Percentiles rank a stretch among this genome's conserved stretches.
These are phyloP conservation scores for Acholoe squamosa DNA, from an alignment of 2,888 invertebrate species.

Conservation along the genomic window DNA sequence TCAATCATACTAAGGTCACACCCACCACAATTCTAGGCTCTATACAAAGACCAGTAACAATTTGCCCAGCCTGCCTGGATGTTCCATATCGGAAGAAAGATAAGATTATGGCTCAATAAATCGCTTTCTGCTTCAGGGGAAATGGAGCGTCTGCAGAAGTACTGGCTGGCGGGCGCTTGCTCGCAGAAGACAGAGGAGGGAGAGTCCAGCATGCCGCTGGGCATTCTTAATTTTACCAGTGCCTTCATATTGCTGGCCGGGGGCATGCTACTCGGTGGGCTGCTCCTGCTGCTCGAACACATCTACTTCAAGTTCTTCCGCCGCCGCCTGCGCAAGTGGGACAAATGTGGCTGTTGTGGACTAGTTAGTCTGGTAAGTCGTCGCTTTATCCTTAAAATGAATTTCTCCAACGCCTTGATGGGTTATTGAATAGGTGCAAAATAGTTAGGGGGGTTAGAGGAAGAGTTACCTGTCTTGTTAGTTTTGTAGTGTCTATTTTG, in stretches of 20 bases:
- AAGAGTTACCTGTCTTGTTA: too few species aligned
- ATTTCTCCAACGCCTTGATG: too few species aligned
- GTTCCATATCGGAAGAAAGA: too few species aligned
- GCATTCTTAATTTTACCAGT: conserved; percentile 93
- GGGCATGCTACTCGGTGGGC: conserved; percentile 94
- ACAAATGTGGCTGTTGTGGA: conserved; percentile 95
- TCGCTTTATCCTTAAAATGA: too few species aligned
- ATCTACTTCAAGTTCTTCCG: conserved; percentile 93
- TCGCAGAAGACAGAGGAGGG: conserved; percentile 91
- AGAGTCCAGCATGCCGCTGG: conserved; percentile 87
- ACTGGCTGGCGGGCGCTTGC: conserved; percentile 99
- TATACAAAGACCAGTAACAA: too few species aligned
- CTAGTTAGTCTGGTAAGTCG: conserved; percentile 93
- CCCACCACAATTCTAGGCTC: too few species aligned
- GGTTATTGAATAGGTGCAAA: too few species aligned
- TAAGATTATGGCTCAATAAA: neutral
- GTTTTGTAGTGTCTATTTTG: too few species aligned
- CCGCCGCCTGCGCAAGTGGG: conserved; percentile 83
- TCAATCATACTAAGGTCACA: too few species aligned
- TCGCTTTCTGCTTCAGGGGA: conserved; percentile 86
- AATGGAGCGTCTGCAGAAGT: conserved; percentile 93
- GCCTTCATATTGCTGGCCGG: conserved; percentile 97
- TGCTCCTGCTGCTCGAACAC: conserved; percentile 94
- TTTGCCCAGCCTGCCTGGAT: too few species aligned
- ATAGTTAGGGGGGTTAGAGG: too few species aligned